Base-by-base conservation (phyloP, 2,113 vertebrate genomes). In the Petrocephalus zakoni region DNA sequence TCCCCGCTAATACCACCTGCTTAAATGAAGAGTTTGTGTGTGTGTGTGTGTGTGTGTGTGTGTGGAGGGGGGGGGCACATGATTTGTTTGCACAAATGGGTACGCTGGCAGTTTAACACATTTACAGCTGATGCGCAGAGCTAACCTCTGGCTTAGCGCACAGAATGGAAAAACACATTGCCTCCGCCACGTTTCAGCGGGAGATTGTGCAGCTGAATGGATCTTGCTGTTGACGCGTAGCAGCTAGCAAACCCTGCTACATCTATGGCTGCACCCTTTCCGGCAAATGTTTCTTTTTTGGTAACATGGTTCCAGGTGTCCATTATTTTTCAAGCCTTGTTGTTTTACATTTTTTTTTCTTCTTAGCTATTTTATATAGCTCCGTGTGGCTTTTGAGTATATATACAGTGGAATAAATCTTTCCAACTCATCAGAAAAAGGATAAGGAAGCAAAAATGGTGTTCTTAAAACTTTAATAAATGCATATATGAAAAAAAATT, bases 31-130 rank as follows among this genome's bases (percentile, higher is more conserved):
- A 49, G 11, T 0, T 42, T 7, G 47, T 4, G 47, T 22, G 22
- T 0, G 58, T 7, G 47, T 4, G 47, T 22, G 22, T 0, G 58
- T 7, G 47, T 4, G 47, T 22, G 22, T 0, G 58, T 7, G 47
- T 4, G 47, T 22, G 22, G 8, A 9, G 47, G 34, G 22, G n/a
- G 75, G 85, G 53, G 68, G 86, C n/a, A 34, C 29, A 56, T 75
- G 89, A 87, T 81, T 87, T 89, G 85, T 82, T 87, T 89, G 89
- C 78, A 84, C 85, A 84, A 87, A 83, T 78, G 86, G 85, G 53
- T 64, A 53, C 46, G 34, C 15, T 13, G 49, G 64, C 87, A 88
- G 68, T 56, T 88, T 88, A 81, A 42, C 49, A 82, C 87, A 88
- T 89, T 87, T 87, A 83, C 89, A 89, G 86, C 85, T 87, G 37